Conservation (phyloP, 2,113 vertebrate species). For the Heterotis niloticus region DNA sequence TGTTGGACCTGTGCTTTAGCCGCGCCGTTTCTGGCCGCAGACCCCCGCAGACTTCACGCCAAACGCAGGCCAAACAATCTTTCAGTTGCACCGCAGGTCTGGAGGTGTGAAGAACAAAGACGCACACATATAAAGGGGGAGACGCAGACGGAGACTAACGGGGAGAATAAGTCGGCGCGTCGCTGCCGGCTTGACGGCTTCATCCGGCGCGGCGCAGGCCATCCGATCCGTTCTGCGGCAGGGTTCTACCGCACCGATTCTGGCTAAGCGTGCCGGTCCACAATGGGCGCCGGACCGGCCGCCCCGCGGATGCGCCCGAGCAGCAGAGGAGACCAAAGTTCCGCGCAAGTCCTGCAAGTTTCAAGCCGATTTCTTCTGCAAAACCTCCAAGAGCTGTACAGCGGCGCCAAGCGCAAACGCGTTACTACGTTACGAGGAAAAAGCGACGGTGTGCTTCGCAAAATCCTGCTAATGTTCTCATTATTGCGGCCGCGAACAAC, state of each 20-base stretch:
- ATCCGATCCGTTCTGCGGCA: no score
- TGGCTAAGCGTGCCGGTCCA: no score
- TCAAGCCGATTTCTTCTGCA: no score
- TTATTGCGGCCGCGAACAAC: not conserved
- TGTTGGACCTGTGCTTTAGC: constrained; percentile 49
- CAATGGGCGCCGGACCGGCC: no score
- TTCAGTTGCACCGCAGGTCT: not conserved
- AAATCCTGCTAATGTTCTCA: constrained; percentile 1
- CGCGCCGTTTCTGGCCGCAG: constrained; percentile 69
- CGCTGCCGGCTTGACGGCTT: no score
- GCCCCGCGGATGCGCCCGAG: no score
- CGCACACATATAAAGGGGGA: not conserved
- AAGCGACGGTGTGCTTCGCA: not conserved
- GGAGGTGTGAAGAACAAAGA: not conserved
- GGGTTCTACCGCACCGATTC: no score
- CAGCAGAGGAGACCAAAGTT: no score
- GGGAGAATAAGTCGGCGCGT: no score
- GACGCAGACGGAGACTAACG: not conserved
- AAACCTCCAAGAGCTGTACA: not conserved
- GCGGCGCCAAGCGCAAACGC: not conserved
- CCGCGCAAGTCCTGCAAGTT: no score
- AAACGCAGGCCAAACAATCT: constrained; percentile 15
- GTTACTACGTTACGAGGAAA: not conserved
- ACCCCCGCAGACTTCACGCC: constrained; percentile 30
- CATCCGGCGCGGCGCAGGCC: no score